These are phyloP conservation scores for Syngnathus rostellatus DNA, from an alignment of 2,797 vertebrate genomes.

Conservation along the genomic window DNA sequence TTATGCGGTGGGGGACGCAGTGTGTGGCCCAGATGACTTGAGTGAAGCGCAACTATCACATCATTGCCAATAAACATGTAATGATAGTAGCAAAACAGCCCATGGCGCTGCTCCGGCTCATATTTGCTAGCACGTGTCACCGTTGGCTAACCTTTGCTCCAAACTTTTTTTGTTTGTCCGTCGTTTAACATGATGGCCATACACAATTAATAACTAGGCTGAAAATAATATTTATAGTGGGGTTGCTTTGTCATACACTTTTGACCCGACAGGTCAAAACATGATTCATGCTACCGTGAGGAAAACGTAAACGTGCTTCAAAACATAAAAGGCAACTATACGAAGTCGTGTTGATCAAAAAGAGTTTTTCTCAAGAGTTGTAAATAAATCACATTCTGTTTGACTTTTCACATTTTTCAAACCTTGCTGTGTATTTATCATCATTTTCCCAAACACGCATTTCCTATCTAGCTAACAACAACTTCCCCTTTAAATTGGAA, in stretches of 20 bases:
- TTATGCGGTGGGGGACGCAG: constrained; percentile 11
- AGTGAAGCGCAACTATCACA: constrained; percentile 40
- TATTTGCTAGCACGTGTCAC: constrained; percentile 36
- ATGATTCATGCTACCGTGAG: not conserved
- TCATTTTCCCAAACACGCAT: not conserved
- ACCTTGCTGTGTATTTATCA: not conserved
- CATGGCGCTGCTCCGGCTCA: constrained; percentile 36
- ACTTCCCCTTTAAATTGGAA: not conserved
- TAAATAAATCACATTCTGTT: constrained; percentile 3
- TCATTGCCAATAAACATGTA: constrained; percentile 52
- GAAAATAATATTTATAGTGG: no score
- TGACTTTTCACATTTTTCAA: constrained; percentile 4
- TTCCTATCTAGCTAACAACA: not conserved
- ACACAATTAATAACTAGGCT: no score
- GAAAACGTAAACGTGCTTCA: not conserved
- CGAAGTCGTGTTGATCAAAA: not conserved
- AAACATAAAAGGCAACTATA: not conserved
- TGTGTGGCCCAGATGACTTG: constrained; percentile 50
- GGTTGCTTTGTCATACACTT: no score
- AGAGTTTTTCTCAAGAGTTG: not conserved
- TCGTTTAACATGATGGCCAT: not conserved
- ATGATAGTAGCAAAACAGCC: constrained; percentile 39
- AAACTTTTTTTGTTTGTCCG: not conserved
- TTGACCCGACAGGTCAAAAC: not conserved
- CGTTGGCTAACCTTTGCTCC: constrained; percentile 35